Evolutionary conservation across 2,888 invertebrate genomes (phyloP).

Genomic region (Cheilosia pagana): DNA sequence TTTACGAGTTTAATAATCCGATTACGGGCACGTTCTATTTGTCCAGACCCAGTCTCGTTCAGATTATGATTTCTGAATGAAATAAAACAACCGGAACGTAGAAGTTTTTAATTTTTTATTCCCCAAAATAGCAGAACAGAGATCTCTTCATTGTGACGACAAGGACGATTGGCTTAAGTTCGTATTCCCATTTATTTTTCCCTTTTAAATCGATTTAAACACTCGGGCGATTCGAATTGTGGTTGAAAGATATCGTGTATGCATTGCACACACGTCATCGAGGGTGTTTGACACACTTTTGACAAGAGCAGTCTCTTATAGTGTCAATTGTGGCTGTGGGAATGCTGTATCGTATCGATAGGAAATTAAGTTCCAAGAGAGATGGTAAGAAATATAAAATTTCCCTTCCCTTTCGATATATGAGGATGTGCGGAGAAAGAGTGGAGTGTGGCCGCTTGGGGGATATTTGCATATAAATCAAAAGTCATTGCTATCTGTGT

Average conservation of each 20-base stretch:
- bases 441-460: slow-evolving; percentile 36
- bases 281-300: slow-evolving; percentile 54
- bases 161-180: slow-evolving; percentile 49
- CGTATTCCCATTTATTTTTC: slow-evolving; percentile 58
- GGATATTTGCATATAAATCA: slow-evolving; percentile 73
- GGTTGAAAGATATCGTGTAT: slow-evolving; percentile 4
- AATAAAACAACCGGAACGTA: slow-evolving; percentile 25
- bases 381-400: slow-evolving; percentile 52
- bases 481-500: slow-evolving; percentile 59
- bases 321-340: slow-evolving; percentile 10
- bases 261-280: slow-evolving; percentile 7
- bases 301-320: neutral
- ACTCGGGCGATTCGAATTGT: slow-evolving; percentile 38
- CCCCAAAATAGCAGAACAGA: neutral
- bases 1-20: slow-evolving; percentile 71
- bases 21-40: slow-evolving; percentile 54
- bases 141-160: neutral
- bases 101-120: slow-evolving; percentile 7
- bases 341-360: slow-evolving; percentile 11
- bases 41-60: slow-evolving; percentile 32
- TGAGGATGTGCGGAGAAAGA: slow-evolving; percentile 14
- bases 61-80: slow-evolving; percentile 35
- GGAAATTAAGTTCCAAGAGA: slow-evolving; percentile 62
- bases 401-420: slow-evolving; percentile 9
- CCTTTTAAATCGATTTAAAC: slow-evolving; percentile 59